These are phyloP conservation scores for Paralinhomoeus sp. DNA, from an alignment of 2,888 invertebrate species.

Conservation along the genomic window DNA sequence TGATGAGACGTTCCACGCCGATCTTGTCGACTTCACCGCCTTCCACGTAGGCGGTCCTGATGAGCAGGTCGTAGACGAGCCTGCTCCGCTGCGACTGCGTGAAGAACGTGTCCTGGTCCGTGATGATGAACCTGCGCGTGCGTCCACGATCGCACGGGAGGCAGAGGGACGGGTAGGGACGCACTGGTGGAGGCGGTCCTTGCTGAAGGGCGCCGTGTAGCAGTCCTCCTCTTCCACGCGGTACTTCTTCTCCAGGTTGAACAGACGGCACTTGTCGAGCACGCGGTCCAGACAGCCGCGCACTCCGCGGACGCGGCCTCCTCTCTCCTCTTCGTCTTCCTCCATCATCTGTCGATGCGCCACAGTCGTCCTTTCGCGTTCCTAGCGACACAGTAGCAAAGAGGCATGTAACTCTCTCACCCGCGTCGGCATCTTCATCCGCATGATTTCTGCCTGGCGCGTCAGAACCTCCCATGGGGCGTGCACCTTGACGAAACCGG, in stretches of 20 bases:
- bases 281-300: slow-evolving; percentile 11
- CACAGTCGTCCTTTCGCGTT: neutral
- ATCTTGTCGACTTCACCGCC: slow-evolving; percentile 35
- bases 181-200: slow-evolving; percentile 22
- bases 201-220: slow-evolving; percentile 29
- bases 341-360: neutral
- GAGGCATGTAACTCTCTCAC: slow-evolving; percentile 9
- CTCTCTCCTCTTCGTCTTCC: slow-evolving; percentile 5
- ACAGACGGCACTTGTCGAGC: slow-evolving; percentile 8
- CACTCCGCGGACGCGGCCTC: slow-evolving; percentile 10
- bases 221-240: slow-evolving; percentile 23
- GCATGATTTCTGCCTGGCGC: slow-evolving; percentile 18
- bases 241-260: slow-evolving; percentile 12
- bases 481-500: slow-evolving; percentile 17
- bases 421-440: slow-evolving; percentile 26
- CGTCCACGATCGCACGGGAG: too few species aligned
- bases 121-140: slow-evolving; percentile 57
- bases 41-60: slow-evolving; percentile 51
- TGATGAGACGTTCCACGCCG: slow-evolving; percentile 59
- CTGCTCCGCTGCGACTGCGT: slow-evolving; percentile 66
- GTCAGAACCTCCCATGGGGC: slow-evolving; percentile 18
- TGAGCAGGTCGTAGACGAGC: slow-evolving; percentile 71
- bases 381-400: neutral
- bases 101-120: slow-evolving; percentile 59
- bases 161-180: too few species aligned